Evolutionary conservation across 2,113 vertebrate species (phyloP).

Genomic region (Albula glossodonta): DNA sequence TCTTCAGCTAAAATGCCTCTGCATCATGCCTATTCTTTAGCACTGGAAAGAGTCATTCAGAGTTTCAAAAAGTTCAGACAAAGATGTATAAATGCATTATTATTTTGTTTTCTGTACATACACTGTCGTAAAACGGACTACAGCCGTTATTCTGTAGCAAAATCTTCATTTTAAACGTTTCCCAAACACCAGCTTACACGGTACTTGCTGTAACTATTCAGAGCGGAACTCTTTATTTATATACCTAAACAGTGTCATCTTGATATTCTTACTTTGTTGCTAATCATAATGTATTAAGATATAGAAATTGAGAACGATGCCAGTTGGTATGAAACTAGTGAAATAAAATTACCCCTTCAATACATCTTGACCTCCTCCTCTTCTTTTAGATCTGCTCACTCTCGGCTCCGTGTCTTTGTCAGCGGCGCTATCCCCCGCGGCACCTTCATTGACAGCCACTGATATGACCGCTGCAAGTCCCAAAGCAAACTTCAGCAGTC

Average conservation of each 20-base stretch:
- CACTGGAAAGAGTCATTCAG: not conserved
- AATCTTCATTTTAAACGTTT: not conserved
- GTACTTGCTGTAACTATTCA: not conserved
- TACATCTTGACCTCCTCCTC: constrained; percentile 81
- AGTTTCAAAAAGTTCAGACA: not conserved
- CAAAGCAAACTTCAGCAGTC: constrained; percentile 78
- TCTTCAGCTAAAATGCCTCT: constrained; percentile 20
- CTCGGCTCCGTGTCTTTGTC: constrained; percentile 68
- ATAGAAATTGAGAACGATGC: not conserved
- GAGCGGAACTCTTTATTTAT: not conserved
- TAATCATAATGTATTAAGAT: not conserved
- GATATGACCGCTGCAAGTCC: constrained; percentile 75
- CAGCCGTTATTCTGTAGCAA: too few species aligned
- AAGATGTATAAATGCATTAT: not conserved
- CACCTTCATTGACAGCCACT: constrained; percentile 62
- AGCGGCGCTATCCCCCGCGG: constrained; percentile 62
- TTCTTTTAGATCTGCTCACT: constrained; percentile 86
- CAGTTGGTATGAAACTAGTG: constrained; percentile 1
- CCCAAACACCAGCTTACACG: not conserved
- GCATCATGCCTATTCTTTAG: not conserved
- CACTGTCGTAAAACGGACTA: too few species aligned
- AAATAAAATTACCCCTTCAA: constrained; percentile 83
- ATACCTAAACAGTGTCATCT: not conserved
- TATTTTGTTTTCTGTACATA: too few species aligned
- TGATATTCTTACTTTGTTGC: not conserved